These are phyloP conservation scores for Bradypus variegatus DNA, from an alignment of 2,797 vertebrate species.

Conservation along the genomic window DNA sequence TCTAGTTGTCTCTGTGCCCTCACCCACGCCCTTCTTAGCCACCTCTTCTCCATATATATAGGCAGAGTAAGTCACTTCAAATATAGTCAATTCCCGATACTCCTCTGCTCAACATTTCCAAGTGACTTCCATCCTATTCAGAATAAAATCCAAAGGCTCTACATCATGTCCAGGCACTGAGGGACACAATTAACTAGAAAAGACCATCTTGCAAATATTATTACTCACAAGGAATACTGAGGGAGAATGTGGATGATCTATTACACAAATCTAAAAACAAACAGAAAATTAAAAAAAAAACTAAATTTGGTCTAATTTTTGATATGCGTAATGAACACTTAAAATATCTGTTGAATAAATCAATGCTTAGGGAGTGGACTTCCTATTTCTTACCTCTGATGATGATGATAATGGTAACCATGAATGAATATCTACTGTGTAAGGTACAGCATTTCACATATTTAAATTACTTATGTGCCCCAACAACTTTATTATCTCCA, in stretches of 20 bases:
- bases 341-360: background rate
- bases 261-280: background rate
- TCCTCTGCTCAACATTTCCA: background rate
- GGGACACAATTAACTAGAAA: background rate
- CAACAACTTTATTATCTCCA: background rate
- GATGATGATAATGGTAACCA: background rate
- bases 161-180: background rate
- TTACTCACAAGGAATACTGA: background rate
- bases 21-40: background rate
- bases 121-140: background rate
- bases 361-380: background rate
- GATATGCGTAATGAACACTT: background rate
- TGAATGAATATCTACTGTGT: background rate
- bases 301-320: background rate
- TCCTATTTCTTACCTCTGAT: background rate
- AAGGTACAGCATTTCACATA: background rate
- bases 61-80: background rate
- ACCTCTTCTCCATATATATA: background rate
- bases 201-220: background rate
- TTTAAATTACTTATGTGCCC: background rate
- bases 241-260: background rate
- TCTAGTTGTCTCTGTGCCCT: background rate
- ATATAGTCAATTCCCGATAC: background rate
- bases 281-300: background rate
- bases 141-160: background rate